Conservation (phyloP, 1,140 invertebrate species). For the Manduca sexta region DNA sequence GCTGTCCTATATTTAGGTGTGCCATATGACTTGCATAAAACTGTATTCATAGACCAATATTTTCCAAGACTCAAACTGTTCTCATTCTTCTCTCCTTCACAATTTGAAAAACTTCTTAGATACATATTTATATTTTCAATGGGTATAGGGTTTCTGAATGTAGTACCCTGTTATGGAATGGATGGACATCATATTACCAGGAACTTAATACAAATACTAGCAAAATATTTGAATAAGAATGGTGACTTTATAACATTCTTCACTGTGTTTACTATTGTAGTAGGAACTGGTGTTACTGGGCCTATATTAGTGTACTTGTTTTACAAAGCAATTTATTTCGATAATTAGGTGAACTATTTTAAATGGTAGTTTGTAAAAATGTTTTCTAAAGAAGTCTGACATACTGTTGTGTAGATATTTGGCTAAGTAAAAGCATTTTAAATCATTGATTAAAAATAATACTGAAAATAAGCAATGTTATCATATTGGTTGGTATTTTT, state of each 20-base stretch:
- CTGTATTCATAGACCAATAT: conserved; percentile 84
- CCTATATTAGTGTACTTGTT: conserved; percentile 58
- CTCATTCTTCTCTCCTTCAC: conserved; percentile 72
- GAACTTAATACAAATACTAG: conserved; percentile 64
- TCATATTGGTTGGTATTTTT: too few relatives aligned
- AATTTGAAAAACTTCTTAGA: conserved; percentile 82
- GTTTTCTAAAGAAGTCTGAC: too few relatives aligned
- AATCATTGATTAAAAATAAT: too few relatives aligned
- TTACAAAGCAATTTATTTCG: conserved; percentile 47
- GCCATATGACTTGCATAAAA: conserved; percentile 82
- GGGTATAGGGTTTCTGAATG: conserved; percentile 92
- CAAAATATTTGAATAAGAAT: conserved; percentile 57
- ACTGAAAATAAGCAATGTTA: too few relatives aligned
- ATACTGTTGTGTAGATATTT: too few relatives aligned
- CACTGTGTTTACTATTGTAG: conserved; percentile 50
- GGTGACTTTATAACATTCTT: conserved; percentile 62
- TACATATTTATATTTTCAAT: conserved; percentile 92
- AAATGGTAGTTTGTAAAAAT: background rate
- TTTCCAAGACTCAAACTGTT: conserved; percentile 82
- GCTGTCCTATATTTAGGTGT: conserved; percentile 85
- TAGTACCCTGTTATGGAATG: conserved; percentile 93
- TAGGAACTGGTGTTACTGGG: conserved; percentile 52
- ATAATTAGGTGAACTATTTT: conserved; percentile 17
- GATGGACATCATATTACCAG: conserved; percentile 90
- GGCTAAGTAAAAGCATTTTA: too few relatives aligned